Evolutionary conservation across 1,140 invertebrate species (phyloP), one percentile per base, ranked within the genome.

Genomic region (Trichonephila clavata): DNA sequence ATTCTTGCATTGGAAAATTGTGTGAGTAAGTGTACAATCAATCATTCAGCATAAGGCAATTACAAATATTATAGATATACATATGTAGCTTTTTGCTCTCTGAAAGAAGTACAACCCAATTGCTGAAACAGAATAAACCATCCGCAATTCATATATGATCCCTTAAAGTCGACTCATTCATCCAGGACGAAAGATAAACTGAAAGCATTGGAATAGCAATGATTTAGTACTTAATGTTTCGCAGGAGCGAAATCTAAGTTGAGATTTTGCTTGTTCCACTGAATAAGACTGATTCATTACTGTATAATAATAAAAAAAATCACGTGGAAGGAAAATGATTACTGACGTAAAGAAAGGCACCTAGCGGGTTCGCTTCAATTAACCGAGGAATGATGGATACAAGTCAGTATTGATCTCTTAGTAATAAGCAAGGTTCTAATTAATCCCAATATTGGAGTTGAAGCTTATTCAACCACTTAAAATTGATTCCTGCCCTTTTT

Each of bases 241-340:
- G 57, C 50, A 84, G 57, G 50, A 84, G 50, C 50, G 18, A 84
- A 59, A 59, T 84, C 57, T n/a, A 60, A 84, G 50, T 84, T 60
- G 18, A 84, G 50, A 84, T 87, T 63, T 87, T 61, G 16, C 86
- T 87, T 65, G 43, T 57, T 87, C 61, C 86, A 61, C 16, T 57
- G 81, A 84, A 84, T 84, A n/a, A 84, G n/a, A 24, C 86, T 63
- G 86, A 87, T 87, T 87, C 86, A 87, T 87, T 87, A 87, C 86
- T 87, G 61, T 43, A 20, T n/a, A 87, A 43, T 24, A 27, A 80
- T n/a, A 39, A 87, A 84, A 84, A 87, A 63, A 32, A 65, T 65
- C 43, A 21, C 20, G 18, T n/a, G 61, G 59, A 87, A 87, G 59
- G 86, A 87, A 87, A 87, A 87, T 87, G 86, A 87, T 87, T 87